A percentile compares a stretch with the other conserved stretches of the same genome.
These are phyloP conservation scores for Oryzias curvinotus DNA, from an alignment of 2,113 vertebrate genomes.

Conservation along the genomic window DNA sequence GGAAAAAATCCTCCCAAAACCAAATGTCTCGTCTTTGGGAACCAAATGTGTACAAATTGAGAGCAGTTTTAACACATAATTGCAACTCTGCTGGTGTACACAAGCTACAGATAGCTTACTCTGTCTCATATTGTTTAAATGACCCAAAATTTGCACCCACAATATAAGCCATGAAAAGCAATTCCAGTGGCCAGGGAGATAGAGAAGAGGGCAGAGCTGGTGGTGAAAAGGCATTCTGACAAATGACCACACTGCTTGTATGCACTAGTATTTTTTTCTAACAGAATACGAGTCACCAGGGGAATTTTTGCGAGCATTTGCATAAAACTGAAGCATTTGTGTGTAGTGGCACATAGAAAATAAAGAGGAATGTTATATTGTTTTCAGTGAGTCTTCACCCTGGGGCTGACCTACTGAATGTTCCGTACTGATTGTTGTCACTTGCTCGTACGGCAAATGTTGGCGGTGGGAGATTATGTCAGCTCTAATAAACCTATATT, in stretches of 20 bases:
- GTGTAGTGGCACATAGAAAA: conserved; percentile 7
- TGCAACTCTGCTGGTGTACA: not conserved
- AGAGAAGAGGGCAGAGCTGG: not conserved
- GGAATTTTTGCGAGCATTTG: conserved; percentile 2
- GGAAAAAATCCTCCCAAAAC: not conserved
- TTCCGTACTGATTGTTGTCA: conserved; percentile 2
- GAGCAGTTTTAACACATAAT: not conserved
- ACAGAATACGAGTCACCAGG: not conserved
- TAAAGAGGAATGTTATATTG: conserved; percentile 1
- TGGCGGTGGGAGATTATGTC: conserved; percentile 16
- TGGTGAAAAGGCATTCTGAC: conserved; percentile 1
- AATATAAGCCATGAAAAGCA: not conserved
- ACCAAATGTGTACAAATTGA: conserved; percentile 5
- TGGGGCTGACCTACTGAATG: conserved; percentile 14
- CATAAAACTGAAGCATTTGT: not conserved
- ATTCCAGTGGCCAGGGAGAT: not conserved
- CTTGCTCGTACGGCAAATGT: conserved; percentile 23
- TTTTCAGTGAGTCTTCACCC: conserved; percentile 15
- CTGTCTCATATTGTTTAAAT: not conserved
- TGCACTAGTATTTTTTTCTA: not conserved
- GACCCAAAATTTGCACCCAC: conserved; percentile 6
- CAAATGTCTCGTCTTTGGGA: not conserved
- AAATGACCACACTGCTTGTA: not conserved
- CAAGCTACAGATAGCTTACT: not conserved
- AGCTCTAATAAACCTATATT: conserved; percentile 14